These are phyloP conservation scores for Lerema accius DNA, from an alignment of 1,140 invertebrate genomes.

Conservation along the genomic window DNA sequence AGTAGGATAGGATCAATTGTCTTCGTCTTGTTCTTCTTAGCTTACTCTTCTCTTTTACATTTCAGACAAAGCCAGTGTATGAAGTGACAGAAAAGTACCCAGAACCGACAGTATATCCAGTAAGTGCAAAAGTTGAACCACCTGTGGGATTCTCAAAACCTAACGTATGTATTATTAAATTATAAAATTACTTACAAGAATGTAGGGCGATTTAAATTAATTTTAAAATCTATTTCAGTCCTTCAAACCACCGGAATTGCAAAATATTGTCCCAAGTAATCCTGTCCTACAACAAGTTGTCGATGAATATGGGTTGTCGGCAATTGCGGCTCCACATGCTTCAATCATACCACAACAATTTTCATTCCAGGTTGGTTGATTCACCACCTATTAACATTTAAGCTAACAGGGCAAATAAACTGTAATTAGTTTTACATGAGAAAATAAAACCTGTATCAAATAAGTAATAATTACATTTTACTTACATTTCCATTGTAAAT, in stretches of 20 bases:
- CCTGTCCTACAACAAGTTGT: constrained; percentile 78
- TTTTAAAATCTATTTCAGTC: constrained; percentile 52
- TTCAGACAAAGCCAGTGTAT: constrained; percentile 63
- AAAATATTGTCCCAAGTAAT: constrained; percentile 82
- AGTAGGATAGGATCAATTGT: no score
- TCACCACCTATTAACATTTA: no score
- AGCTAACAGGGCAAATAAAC: no score
- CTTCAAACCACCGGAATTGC: constrained; percentile 83
- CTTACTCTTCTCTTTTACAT: no score
- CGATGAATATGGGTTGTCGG: constrained; percentile 68
- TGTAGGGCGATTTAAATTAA: constrained; percentile 8
- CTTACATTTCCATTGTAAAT: constrained; percentile 4
- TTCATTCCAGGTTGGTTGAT: constrained; percentile 66
- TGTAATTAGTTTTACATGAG: no score
- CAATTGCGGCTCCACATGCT: constrained; percentile 64
- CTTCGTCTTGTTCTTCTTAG: no score
- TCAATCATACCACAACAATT: constrained; percentile 64
- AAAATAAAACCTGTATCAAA: no score
- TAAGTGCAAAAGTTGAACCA: constrained; percentile 54
- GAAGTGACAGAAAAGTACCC: constrained; percentile 70
- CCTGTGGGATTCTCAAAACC: constrained; percentile 71
- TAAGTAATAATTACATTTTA: no score
- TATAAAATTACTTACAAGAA: not conserved
- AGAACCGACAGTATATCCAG: constrained; percentile 50
- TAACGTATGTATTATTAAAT: constrained; percentile 47